Evolutionary conservation across 2,797 vertebrate genomes (phyloP).

Genomic region (Rhinella marina): DNA sequence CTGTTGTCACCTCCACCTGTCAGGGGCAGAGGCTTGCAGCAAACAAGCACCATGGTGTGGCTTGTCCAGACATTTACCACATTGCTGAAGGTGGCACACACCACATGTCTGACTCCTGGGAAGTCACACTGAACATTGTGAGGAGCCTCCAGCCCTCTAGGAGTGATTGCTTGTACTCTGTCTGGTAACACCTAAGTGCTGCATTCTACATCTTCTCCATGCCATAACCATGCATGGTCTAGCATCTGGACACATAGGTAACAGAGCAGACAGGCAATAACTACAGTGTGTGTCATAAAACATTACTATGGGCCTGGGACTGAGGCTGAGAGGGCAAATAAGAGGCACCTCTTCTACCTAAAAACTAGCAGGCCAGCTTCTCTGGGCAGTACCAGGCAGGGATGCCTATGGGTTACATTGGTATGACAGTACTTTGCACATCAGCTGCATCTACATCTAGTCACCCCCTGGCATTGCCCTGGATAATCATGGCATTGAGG

Average conservation of each 20-base stretch:
- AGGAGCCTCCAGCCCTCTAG: background rate
- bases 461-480: background rate
- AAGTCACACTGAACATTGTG: background rate
- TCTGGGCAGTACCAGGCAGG: background rate
- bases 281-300: background rate
- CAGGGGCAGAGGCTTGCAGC: background rate
- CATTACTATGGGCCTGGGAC: background rate
- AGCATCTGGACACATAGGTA: background rate
- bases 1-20: background rate
- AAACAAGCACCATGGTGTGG: background rate
- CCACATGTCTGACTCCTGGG: background rate
- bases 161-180: background rate
- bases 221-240: background rate
- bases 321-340: background rate
- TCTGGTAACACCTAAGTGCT: conserved; percentile 41
- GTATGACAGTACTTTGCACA: background rate
- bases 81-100: conserved; percentile 13
- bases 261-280: background rate
- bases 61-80: background rate
- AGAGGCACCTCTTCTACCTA: background rate
- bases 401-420: background rate
- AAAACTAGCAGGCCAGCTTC: background rate
- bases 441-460: background rate
- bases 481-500: background rate
- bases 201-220: conserved; percentile 27